These are phyloP conservation scores for Cichladusa arquata DNA, from an alignment of 2,113 vertebrate genomes.

Conservation along the genomic window DNA sequence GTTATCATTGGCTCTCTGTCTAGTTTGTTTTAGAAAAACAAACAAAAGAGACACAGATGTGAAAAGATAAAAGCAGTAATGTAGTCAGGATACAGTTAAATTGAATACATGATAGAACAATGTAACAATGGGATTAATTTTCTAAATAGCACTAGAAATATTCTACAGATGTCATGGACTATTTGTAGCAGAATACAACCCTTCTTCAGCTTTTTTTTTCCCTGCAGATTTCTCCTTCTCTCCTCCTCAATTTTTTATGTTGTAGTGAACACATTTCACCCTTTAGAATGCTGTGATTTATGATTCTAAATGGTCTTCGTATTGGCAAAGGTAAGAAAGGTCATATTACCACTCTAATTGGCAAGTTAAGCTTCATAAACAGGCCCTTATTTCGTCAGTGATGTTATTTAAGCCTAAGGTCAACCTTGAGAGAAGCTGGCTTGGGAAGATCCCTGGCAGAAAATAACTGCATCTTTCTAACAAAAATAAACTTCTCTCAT, in stretches of 20 bases:
- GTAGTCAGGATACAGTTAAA: neutral
- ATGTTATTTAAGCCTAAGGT: conserved; percentile 50
- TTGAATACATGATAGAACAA: neutral
- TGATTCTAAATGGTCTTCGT: neutral
- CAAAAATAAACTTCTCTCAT: neutral
- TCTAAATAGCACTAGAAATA: neutral
- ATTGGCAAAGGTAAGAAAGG: neutral
- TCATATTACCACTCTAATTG: neutral
- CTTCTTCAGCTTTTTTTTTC: neutral
- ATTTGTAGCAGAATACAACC: neutral
- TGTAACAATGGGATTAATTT: neutral
- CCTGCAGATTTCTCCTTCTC: neutral
- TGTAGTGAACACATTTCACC: neutral
- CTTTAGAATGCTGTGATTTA: neutral
- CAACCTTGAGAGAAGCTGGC: neutral
- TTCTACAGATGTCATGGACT: neutral
- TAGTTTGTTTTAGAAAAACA: neutral
- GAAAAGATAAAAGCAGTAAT: neutral
- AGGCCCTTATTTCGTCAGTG: neutral
- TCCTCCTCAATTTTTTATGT: neutral
- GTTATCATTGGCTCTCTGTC: neutral
- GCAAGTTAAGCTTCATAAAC: neutral
- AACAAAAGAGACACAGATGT: neutral
- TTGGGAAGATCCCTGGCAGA: neutral
- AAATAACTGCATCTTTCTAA: neutral